Evolutionary conservation across 2,113 vertebrate genomes (phyloP), one percentile per base, ranked within the genome.

Genomic region (Chroicocephalus ridibundus): DNA sequence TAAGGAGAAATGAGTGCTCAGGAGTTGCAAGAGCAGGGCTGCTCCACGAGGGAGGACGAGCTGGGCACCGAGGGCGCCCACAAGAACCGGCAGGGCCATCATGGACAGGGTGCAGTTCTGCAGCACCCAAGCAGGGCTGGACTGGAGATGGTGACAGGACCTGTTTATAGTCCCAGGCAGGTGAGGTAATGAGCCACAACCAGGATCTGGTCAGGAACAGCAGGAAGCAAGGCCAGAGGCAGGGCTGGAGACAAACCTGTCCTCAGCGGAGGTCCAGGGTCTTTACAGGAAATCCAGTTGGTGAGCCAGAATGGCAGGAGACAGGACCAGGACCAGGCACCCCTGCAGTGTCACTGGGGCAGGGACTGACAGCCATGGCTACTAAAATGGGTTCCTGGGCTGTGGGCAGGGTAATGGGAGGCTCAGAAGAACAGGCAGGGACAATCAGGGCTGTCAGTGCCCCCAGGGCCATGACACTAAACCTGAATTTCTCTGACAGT

Each of bases 331-430:
- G 26, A 61, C 21, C 11, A 58, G 32, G 34, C 25, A 66, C 18
- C 68, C 27, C n/a, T 61, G 65, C 22, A 65, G 34, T 8, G 2
- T 47, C 24, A 8, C 0, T 36, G 6, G 22, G 22, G 5, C n/a
- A 71, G 19, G 7, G 18, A 36, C 38, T 72, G 22, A 34, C 14
- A 38, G 31, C 10, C 3, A 12, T 0, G 1, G 12, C 13, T 5
- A 14, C 54, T 83, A 19, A 38, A 32, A 27, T 21, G 38, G 47
- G 9, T 24, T 68, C 14, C 25, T 32, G 21, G 24, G 5, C 29
- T 62, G 31, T 29, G 5, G 11, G 19, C 15, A 40, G 29, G 6
- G 20, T 52, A 52, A 60, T 34, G 10, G 14, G 20, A 65, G 19
- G 34, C 36, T 60, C 51, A 10, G 38, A 8, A 16, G 34, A 58